Base-by-base conservation (phyloP, 2,797 vertebrate genomes). In the Helicolenus hilgendorfi region DNA sequence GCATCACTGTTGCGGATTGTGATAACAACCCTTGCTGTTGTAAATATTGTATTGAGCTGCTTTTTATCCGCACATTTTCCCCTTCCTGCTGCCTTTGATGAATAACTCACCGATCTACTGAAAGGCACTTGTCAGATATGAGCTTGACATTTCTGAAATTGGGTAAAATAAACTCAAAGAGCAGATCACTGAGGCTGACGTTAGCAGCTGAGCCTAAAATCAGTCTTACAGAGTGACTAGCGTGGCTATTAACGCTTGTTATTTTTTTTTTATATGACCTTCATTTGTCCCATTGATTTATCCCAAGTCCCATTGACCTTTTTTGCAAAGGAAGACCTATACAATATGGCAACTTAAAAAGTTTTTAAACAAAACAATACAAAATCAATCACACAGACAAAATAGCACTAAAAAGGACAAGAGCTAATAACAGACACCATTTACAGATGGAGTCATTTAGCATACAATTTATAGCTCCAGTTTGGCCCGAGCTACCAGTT, bases 1-100 rank as follows among this genome's bases (percentile, higher is more conserved):
- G 89, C 82, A 64, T 94, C 77, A 88, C 10, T 53, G 53, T 69
- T 55, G 83, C 56, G 1, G 38, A 29, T 15, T 14, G 41, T 60
- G 59, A 63, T 68, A 73, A 74, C 64, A 81, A 79, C n/a, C 7
- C 0, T 10, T 69, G 9, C 31, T 70, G 70, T 71, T 74, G 35
- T 87, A 77, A 75, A 64, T 71, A 71, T 81, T 86, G 38, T 33
- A 77, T 59, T 26, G 33, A 79, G 79, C 4, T 24, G 24, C 36
- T 74, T 92, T 86, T 77, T 20, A 78, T 85, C 20, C 8, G 22
- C 59, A 64, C 38, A 41, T 72, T 79, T 86, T 49, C 7, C 7
- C 4, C 27, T 72, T 69, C 45, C 24, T 67, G 27, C 59, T 58
- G 69, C 69, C 72, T 83, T 81, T 89, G 75, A 77, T 45, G 56